These are phyloP conservation scores for Tinamus guttatus DNA, from an alignment of 2,113 vertebrate genomes.

Conservation along the genomic window DNA sequence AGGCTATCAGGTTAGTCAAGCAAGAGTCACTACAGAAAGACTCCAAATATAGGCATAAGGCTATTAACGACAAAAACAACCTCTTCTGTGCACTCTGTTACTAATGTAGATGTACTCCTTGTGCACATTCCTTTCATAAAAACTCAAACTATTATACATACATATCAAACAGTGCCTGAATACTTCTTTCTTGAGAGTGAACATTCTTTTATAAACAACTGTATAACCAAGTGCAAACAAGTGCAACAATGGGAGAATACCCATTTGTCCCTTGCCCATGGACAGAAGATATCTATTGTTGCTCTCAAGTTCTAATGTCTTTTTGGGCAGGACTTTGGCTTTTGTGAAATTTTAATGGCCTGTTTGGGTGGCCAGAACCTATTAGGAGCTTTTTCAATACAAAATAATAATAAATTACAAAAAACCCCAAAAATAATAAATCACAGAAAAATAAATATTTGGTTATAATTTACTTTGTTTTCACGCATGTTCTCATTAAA, in stretches of 20 bases:
- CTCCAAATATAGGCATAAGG: neutral
- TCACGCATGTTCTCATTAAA: neutral
- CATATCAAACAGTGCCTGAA: neutral
- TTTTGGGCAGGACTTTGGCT: neutral
- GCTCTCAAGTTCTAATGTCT: neutral
- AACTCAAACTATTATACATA: neutral
- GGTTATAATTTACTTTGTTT: neutral
- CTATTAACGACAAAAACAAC: neutral
- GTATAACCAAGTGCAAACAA: neutral
- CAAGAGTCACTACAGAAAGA: neutral
- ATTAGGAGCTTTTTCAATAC: neutral
- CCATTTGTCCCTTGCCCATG: neutral
- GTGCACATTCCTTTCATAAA: neutral
- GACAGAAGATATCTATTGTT: neutral
- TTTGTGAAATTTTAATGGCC: neutral
- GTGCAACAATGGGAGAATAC: neutral
- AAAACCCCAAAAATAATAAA: neutral
- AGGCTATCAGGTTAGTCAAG: no score
- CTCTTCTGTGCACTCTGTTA: neutral
- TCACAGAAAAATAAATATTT: neutral
- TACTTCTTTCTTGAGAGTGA: neutral
- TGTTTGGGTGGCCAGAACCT: neutral
- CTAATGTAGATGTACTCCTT: neutral
- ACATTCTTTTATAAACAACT: neutral
- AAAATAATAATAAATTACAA: neutral